Percentiles rank a stretch among this genome's conserved stretches.
Conservation (phyloP, 2,113 vertebrate genomes). For the Hydropotes inermis region DNA sequence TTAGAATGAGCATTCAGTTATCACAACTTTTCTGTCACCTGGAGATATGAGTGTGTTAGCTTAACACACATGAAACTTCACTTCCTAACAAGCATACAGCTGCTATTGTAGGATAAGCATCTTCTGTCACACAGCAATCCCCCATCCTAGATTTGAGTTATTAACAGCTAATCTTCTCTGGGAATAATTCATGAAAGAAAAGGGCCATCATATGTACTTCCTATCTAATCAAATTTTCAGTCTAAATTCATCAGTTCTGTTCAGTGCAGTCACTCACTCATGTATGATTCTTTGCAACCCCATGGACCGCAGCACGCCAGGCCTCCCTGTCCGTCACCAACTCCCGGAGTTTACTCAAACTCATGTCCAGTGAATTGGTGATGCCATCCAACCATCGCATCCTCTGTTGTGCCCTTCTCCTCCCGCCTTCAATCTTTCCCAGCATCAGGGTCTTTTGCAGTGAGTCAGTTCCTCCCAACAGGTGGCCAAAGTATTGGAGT, state of each 20-base stretch:
- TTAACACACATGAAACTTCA: background rate
- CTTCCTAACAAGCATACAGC: no score
- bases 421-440: background rate
- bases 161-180: background rate
- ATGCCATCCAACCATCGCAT: background rate
- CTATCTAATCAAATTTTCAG: background rate
- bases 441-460: background rate
- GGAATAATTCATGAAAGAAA: background rate
- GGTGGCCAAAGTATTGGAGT: background rate
- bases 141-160: no score
- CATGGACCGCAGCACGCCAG: accelerated
- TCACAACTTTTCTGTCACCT: background rate
- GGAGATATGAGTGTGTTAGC: background rate
- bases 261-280: background rate
- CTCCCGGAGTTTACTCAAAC: accelerated
- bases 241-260: background rate
- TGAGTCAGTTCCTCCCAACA: background rate
- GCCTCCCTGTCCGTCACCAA: background rate
- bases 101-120: accelerated
- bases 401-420: background rate
- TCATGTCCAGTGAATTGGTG: background rate
- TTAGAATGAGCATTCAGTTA: no score
- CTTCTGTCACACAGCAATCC: accelerated
- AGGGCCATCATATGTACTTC: background rate
- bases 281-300: background rate